Evolutionary conservation across 2,797 vertebrate genomes (phyloP).

Genomic region (Poecilia gillii): DNA sequence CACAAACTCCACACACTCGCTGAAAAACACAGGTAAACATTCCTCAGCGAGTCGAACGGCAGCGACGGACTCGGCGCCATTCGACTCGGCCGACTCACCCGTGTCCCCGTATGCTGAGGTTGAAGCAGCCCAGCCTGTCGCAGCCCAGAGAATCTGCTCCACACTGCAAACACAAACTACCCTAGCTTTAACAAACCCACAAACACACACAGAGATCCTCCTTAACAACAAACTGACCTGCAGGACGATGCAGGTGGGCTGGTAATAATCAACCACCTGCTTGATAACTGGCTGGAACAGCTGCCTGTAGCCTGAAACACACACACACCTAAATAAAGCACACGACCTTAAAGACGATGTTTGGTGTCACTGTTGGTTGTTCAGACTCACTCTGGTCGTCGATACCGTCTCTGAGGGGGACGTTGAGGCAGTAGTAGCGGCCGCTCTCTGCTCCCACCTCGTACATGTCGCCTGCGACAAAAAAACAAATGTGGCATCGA

Average conservation of each 20-base stretch:
- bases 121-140: slow-evolving; percentile 96
- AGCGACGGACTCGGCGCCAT: not conserved
- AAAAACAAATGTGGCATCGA: not conserved
- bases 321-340: slow-evolving; percentile 32
- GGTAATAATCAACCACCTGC: slow-evolving; percentile 98
- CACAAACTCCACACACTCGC: slow-evolving; percentile 97
- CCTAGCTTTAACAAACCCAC: not conserved
- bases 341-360: not conserved
- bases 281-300: slow-evolving; percentile 98
- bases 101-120: slow-evolving; percentile 97
- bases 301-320: slow-evolving; percentile 91
- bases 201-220: not conserved
- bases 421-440: slow-evolving; percentile 97
- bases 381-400: slow-evolving; percentile 94
- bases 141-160: slow-evolving; percentile 97
- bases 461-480: slow-evolving; percentile 94
- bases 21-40: slow-evolving; percentile 50
- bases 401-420: slow-evolving; percentile 95
- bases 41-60: not conserved
- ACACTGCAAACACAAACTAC: slow-evolving; percentile 74
- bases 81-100: slow-evolving; percentile 82
- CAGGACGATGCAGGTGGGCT: slow-evolving; percentile 97
- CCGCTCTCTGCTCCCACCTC: slow-evolving; percentile 98
- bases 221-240: slow-evolving; percentile 83
- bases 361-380: too few relatives aligned